A percentile compares a stretch with the other conserved stretches of the same genome.
Conservation (phyloP, 2,113 vertebrate genomes). For the Mastomys coucha region DNA sequence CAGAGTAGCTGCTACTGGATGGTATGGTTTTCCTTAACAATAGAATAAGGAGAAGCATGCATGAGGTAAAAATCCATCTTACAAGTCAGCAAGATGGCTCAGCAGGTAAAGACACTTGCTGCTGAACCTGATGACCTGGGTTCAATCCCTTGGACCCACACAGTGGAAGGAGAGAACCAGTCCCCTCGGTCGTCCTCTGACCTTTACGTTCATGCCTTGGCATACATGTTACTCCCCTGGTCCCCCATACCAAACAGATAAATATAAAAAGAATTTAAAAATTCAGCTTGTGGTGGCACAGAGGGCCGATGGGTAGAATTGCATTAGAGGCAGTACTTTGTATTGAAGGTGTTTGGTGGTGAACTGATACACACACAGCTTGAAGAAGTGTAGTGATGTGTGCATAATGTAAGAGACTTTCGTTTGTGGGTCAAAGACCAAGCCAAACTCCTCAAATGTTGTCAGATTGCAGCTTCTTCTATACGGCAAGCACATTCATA, state of each 20-base stretch:
- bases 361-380: neutral
- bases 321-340: neutral
- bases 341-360: neutral
- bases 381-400: neutral
- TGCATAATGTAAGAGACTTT: neutral
- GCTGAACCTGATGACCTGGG: neutral
- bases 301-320: neutral
- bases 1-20: neutral
- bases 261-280: neutral
- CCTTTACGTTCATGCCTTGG: neutral
- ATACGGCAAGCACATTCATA: neutral
- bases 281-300: neutral
- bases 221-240: too few species aligned
- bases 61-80: too few species aligned
- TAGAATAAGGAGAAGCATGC: neutral
- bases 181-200: neutral
- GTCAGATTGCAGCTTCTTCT: slow-evolving; percentile 5
- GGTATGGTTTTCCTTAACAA: neutral
- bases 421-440: neutral
- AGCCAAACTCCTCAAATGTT: neutral
- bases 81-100: too few species aligned
- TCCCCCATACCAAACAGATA: neutral
- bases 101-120: neutral
- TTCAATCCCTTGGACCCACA: too few species aligned
- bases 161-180: neutral